Base-by-base conservation (phyloP, 2,113 vertebrate species). In the Bubalus kerabau region DNA sequence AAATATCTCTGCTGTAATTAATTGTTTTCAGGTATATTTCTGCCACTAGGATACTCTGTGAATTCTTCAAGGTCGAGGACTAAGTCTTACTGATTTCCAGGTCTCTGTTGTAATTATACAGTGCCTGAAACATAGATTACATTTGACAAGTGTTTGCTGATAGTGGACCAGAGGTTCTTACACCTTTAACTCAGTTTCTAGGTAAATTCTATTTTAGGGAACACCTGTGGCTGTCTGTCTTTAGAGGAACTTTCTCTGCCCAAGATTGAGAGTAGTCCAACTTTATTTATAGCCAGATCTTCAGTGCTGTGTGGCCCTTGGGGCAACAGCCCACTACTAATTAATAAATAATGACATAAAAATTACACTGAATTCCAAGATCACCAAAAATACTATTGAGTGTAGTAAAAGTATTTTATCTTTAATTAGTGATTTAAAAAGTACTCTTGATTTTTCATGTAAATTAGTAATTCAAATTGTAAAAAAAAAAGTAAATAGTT, bases 121-220 rank as follows among this genome's bases (percentile, higher is more conserved):
- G 7, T 50, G 54, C 23, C 91, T 86, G 40, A 83, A 85, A 82
- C 14, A 82, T 16, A 91, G 28, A 10, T 50, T 54, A 46, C 71
- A 91, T 80, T 57, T 62, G 59, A 60, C 36, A 97, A 62, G 36
- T 92, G 56, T 60, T 30, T 48, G 32, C 7, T 94, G 81, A 95
- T 15, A 64, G 26, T 19, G 24, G 59, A 59, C 19, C 57, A 57
- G 36, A 93, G 43, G 62, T 80, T 67, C 48, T 94, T 76, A 84
- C 30, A 82, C 46, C 60, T 91, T 95, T 74, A 94, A 94, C 21
- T 80, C 74, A 85, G 12, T 67, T 96, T 94, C 71, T 48, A 96
- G 84, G 57, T 76, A 95, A 93, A 76, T 57, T 67, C 76, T 48
- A 36, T 87, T 93, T 93, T 60, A 93, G 86, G 62, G n/a, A 87